A percentile compares a stretch with the other conserved stretches of the same genome.
Evolutionary conservation across 2,113 vertebrate genomes (phyloP).

Genomic region (Hystrix cristata): DNA sequence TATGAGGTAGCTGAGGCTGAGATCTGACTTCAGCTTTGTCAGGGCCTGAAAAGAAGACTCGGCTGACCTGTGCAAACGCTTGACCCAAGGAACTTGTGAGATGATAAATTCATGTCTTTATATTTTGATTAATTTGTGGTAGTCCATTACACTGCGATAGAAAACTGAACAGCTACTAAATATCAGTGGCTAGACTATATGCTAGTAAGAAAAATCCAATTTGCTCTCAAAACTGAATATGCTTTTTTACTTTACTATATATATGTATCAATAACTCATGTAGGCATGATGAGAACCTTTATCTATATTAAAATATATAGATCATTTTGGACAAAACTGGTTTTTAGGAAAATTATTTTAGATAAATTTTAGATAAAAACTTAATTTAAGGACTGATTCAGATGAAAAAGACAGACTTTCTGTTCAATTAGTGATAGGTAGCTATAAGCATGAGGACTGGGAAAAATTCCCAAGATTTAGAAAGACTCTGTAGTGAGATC

Average conservation of each 20-base stretch:
- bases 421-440: not conserved
- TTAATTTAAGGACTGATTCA: not conserved
- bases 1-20: not conserved
- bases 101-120: not conserved
- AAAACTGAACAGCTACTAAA: not conserved
- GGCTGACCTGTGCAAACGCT: not conserved
- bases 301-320: not conserved
- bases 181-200: not conserved
- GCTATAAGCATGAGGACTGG: not conserved
- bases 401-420: not conserved
- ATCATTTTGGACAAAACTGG: not conserved
- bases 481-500: not conserved
- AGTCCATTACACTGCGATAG: not conserved
- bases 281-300: not conserved
- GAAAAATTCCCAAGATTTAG: not conserved
- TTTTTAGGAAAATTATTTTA: not conserved
- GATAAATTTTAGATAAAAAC: not conserved
- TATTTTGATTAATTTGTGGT: not conserved
- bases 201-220: not conserved
- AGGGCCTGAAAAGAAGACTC: not conserved
- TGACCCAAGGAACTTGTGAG: not conserved
- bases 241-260: not conserved
- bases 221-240: not conserved
- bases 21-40: not conserved
- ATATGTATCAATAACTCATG: not conserved